Conservation (phyloP, 2,113 vertebrate species). For the Pluvianellus socialis region DNA sequence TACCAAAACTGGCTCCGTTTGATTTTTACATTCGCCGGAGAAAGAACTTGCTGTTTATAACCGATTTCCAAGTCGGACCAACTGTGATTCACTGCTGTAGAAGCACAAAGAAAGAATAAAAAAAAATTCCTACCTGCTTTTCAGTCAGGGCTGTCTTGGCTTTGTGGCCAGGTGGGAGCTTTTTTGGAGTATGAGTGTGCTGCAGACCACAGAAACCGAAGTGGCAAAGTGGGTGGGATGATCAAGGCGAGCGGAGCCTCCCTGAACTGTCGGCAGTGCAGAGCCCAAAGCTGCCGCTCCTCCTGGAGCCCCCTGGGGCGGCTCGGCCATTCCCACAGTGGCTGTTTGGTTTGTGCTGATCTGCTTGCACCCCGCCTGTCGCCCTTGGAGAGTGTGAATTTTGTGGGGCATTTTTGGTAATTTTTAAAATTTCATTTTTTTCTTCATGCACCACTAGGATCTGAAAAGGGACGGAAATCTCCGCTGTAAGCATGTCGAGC, state of each 20-base stretch:
- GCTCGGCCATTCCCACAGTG: accelerated
- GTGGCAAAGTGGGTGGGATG: background rate
- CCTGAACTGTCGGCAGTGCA: background rate
- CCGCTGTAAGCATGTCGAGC: accelerated
- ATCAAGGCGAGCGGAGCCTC: background rate
- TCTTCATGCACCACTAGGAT: background rate
- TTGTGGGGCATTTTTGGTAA: background rate
- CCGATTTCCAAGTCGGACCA: background rate
- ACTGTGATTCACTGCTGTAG: background rate
- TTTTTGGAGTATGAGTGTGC: background rate
- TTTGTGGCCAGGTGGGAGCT: background rate
- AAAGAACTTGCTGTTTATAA: background rate
- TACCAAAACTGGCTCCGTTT: background rate
- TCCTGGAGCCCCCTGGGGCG: accelerated
- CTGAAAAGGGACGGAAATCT: background rate
- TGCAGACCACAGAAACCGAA: background rate
- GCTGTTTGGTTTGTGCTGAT: background rate
- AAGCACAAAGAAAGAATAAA: background rate
- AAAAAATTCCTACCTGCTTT: background rate
- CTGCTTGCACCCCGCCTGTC: background rate
- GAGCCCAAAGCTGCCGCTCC: background rate
- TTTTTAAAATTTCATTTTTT: accelerated
- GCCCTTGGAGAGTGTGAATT: background rate
- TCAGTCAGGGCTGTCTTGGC: background rate
- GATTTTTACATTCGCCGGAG: background rate